These are phyloP conservation scores for Clarias gariepinus DNA, from an alignment of 2,113 vertebrate species.

Conservation along the genomic window DNA sequence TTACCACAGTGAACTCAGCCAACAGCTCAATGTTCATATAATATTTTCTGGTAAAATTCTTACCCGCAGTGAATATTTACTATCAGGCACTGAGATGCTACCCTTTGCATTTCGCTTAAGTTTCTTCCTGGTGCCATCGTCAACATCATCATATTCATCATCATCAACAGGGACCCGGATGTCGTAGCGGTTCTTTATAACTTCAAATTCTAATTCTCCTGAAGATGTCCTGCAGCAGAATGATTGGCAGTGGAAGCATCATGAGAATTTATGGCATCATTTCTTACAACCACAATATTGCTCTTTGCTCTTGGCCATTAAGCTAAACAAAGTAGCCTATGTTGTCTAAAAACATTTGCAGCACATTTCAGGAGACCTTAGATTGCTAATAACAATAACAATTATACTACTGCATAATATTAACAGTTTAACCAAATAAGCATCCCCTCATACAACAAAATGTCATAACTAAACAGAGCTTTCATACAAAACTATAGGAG, in stretches of 20 bases:
- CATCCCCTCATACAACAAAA: no score
- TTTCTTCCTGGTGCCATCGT: conserved; percentile 68
- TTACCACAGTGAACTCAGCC: no score
- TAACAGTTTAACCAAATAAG: no score
- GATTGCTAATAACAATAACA: no score
- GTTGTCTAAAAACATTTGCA: background rate
- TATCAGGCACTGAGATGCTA: conserved; percentile 76
- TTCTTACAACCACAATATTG: background rate
- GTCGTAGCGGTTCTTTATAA: conserved; percentile 84
- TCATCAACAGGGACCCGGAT: conserved; percentile 79
- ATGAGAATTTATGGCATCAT: background rate
- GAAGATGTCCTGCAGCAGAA: conserved; percentile 72
- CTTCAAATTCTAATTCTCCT: conserved; percentile 84
- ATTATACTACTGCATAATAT: no score
- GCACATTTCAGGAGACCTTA: no score
- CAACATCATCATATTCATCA: conserved; percentile 60
- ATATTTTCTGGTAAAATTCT: conserved; percentile 7
- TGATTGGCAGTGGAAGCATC: no score
- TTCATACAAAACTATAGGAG: background rate
- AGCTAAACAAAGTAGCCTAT: background rate
- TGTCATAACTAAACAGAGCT: no score
- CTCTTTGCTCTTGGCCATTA: background rate
- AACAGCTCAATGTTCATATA: background rate
- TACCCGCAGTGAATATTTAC: conserved; percentile 78
- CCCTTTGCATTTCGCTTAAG: conserved; percentile 72